Conservation (phyloP, 2,888 invertebrate genomes). For the Drosophila percnosoma region DNA sequence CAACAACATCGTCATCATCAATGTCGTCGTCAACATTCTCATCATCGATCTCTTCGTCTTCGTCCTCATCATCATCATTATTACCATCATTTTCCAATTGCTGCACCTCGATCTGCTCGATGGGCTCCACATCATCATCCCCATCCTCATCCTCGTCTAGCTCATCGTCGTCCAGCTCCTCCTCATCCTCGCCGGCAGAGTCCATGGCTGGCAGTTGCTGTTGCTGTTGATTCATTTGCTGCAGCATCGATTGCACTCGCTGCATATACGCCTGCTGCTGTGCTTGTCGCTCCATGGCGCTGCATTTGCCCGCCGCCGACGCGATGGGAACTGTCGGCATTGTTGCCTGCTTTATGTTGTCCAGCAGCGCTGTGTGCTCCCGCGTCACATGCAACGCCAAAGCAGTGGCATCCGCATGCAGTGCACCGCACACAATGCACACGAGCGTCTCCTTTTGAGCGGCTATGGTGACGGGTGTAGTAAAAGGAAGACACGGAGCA, state of each 20-base stretch:
- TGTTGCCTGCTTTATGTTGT: slow-evolving; percentile 74
- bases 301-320: slow-evolving; percentile 45
- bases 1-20: slow-evolving; percentile 11
- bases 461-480: neutral
- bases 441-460: slow-evolving; percentile 72
- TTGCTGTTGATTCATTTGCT: slow-evolving; percentile 71
- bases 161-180: slow-evolving; percentile 56
- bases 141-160: slow-evolving; percentile 36
- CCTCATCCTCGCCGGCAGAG: slow-evolving; percentile 71
- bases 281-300: slow-evolving; percentile 58
- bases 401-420: slow-evolving; percentile 82
- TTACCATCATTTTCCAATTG: slow-evolving; percentile 21
- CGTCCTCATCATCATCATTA: slow-evolving; percentile 20
- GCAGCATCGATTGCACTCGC: slow-evolving; percentile 70
- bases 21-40: slow-evolving; percentile 2
- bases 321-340: slow-evolving; percentile 28
- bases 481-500: neutral
- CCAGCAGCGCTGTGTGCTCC: slow-evolving; percentile 80
- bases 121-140: slow-evolving; percentile 19
- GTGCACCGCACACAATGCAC: slow-evolving; percentile 83
- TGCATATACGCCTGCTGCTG: slow-evolving; percentile 75
- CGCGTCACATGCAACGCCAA: slow-evolving; percentile 83
- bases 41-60: neutral
- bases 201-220: slow-evolving; percentile 60
- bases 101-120: slow-evolving; percentile 15